Conservation (phyloP, 2,797 vertebrate genomes). For the Gymnopithys bicolor region DNA sequence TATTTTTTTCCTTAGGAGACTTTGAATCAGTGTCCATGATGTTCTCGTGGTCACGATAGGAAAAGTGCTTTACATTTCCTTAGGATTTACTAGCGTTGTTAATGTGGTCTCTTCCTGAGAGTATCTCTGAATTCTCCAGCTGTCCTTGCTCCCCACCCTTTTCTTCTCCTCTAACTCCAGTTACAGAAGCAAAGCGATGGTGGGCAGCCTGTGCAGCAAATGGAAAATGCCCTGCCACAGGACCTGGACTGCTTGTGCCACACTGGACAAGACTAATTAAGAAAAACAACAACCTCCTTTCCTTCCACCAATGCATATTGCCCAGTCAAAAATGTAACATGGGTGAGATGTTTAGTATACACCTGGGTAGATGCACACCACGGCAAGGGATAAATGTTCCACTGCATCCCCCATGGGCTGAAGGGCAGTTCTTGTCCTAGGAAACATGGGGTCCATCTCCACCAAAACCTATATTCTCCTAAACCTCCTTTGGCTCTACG, state of each 20-base stretch:
- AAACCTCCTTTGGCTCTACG: neutral
- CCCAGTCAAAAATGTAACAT: fast-evolving
- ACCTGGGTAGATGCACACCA: neutral
- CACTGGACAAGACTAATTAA: neutral
- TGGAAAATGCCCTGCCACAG: neutral
- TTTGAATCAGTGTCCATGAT: neutral
- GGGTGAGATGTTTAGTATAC: neutral
- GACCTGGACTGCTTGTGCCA: neutral
- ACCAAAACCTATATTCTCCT: neutral
- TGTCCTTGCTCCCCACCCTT: neutral
- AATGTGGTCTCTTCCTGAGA: neutral
- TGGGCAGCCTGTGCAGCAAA: neutral
- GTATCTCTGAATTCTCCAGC: neutral
- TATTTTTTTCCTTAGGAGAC: neutral
- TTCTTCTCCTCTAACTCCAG: neutral
- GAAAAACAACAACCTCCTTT: neutral
- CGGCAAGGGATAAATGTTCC: neutral
- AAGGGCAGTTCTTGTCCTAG: neutral
- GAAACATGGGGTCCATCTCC: neutral
- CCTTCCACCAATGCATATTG: neutral
- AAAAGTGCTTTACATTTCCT: neutral
- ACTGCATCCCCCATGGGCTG: neutral
- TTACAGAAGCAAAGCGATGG: neutral
- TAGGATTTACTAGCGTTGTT: neutral
- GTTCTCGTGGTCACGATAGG: neutral